These are phyloP conservation scores for Eristalinus aeneus DNA, from an alignment of 2,888 invertebrate genomes.

Conservation along the genomic window DNA sequence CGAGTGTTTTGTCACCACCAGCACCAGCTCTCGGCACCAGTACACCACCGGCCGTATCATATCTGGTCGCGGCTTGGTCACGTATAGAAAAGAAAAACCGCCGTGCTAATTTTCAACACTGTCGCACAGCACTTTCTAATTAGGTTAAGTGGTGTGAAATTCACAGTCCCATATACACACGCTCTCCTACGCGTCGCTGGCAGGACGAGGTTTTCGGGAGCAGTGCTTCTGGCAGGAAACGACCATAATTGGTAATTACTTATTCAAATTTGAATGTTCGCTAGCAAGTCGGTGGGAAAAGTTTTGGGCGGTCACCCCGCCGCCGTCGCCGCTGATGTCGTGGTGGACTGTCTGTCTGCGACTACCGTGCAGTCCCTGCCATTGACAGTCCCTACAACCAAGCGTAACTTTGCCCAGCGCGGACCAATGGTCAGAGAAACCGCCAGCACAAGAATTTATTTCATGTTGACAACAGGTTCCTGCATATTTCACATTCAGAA, in stretches of 20 bases:
- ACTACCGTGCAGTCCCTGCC: slow-evolving; percentile 1
- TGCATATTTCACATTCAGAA: slow-evolving; percentile 18
- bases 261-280: slow-evolving; percentile 68
- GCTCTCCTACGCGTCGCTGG: slow-evolving; percentile 1
- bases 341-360: slow-evolving; percentile 32
- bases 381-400: slow-evolving; percentile 12
- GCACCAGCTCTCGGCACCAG: neutral
- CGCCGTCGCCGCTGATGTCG: neutral
- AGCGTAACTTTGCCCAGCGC: neutral
- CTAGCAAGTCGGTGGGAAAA: slow-evolving; percentile 47
- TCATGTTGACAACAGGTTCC: slow-evolving; percentile 61
- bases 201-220: slow-evolving; percentile 18
- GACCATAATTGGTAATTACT: slow-evolving; percentile 70
- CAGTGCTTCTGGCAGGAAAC: slow-evolving; percentile 64
- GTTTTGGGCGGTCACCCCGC: slow-evolving; percentile 22
- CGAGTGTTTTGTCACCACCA: too few relatives aligned
- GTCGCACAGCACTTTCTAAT: slow-evolving; percentile 66
- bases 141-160: slow-evolving; percentile 70
- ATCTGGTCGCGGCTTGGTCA: slow-evolving; percentile 29
- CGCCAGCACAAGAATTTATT: slow-evolving; percentile 46
- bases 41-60: neutral
- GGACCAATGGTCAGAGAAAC: slow-evolving; percentile 9
- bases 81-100: slow-evolving; percentile 55
- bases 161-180: slow-evolving; percentile 33
- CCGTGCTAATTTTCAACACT: slow-evolving; percentile 68